Evolutionary conservation across 2,888 invertebrate genomes (phyloP).

Genomic region (Synergus umbraculus): DNA sequence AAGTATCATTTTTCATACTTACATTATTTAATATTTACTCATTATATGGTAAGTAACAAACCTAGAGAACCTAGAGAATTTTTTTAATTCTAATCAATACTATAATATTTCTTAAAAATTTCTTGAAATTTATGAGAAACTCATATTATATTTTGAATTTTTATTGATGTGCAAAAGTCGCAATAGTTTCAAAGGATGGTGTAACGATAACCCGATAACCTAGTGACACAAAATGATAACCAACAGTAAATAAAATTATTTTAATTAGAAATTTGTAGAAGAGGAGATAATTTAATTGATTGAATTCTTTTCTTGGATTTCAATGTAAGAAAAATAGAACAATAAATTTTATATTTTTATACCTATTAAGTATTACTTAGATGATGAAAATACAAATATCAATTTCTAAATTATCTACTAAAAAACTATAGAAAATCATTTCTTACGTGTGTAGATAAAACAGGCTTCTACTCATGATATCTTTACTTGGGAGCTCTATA

Average conservation of each 20-base stretch:
- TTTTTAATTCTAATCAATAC: too few species aligned
- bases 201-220: not conserved
- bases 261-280: not conserved
- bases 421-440: not conserved
- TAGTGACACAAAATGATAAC: not conserved
- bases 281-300: not conserved
- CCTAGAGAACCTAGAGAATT: too few species aligned
- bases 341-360: too few species aligned
- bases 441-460: not conserved
- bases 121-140: not conserved
- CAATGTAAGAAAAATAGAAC: too few species aligned
- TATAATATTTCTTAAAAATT: too few species aligned
- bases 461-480: not conserved
- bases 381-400: not conserved
- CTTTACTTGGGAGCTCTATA: not conserved
- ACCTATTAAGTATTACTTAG: too few species aligned
- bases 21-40: too few species aligned
- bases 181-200: not conserved
- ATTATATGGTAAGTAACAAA: too few species aligned
- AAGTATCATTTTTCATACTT: too few species aligned
- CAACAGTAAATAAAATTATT: not conserved
- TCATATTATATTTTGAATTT: not conserved
- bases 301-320: not conserved
- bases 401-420: not conserved
- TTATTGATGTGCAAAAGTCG: not conserved